Evolutionary conservation across 2,888 invertebrate species (phyloP), one percentile per base, ranked within the genome.

Genomic region (Troides helena): DNA sequence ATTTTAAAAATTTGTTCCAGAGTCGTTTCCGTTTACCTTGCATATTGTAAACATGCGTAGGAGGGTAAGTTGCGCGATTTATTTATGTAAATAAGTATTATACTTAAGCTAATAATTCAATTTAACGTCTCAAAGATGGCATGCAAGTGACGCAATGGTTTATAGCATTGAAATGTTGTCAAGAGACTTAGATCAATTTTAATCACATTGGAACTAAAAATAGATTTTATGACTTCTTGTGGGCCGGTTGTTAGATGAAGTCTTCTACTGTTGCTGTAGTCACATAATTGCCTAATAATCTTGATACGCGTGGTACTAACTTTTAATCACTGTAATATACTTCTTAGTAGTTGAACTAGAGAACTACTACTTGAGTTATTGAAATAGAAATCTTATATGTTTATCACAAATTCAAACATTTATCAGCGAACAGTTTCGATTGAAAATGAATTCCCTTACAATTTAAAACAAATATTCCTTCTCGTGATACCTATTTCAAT

Each of bases 41-140:
- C 30, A 30, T 56, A 53, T n/a, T n/a, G n/a, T 21, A 56, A 56
- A 62, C 58, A 30, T 25, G 59, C 59, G 68, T 68, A 25, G 69
- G 64, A 36, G 23, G 50, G n/a, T 39, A 65, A 65, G 62, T 65
- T 57, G 65, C 46, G 59, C 8, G 10, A 21, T 65, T 68, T 64
- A 64, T 60, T 69, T 69, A 66, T 36, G 58, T 69, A 62, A 69
- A 65, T 69, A 69, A 62, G 36, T 21, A 69, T 57, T 65, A 65
- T 61, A 61, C 53, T 65, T 69, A 69, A 69, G 62, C 58, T 43
- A 57, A 66, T 69, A 69, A 69, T 69, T 62, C 62, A 69, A 69
- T 69, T 69, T 69, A 66, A 36, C 62, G 58, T 66, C 69, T 69
- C 69, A 50, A 66, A 69, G 69, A 69, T 36, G 62, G 30, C 59